These are phyloP conservation scores for Polydesmus complanatus DNA, from an alignment of 2,888 invertebrate species.

Conservation along the genomic window DNA sequence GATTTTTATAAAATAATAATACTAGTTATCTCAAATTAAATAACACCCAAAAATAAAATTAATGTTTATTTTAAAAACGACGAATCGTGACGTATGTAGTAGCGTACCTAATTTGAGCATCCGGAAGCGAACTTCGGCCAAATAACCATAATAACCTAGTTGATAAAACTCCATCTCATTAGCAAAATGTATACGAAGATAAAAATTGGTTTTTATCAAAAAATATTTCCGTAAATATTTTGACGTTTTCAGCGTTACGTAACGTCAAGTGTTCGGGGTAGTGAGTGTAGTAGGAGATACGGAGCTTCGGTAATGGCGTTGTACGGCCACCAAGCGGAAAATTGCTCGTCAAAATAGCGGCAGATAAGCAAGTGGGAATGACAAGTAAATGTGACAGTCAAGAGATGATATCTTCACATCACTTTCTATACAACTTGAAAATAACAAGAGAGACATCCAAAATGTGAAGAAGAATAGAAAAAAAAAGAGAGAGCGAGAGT, in stretches of 20 bases:
- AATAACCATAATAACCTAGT: slow-evolving; percentile 22
- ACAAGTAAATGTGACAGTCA: not conserved
- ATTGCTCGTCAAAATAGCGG: not conserved
- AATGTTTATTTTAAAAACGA: too few species aligned
- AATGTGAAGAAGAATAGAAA: too few species aligned
- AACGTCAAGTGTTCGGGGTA: not conserved
- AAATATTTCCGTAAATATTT: not conserved
- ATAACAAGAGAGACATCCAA: too few species aligned
- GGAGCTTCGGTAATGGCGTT: not conserved
- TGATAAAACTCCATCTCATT: slow-evolving; percentile 21
- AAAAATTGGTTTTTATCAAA: not conserved
- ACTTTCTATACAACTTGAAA: too few species aligned
- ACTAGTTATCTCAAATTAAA: too few species aligned
- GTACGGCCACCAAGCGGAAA: not conserved
- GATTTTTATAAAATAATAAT: too few species aligned
- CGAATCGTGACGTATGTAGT: too few species aligned
- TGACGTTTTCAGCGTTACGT: not conserved
- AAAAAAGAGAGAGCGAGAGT: too few species aligned
- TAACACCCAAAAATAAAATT: too few species aligned
- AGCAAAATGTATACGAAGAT: not conserved
- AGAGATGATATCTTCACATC: not conserved
- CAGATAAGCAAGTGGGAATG: not conserved
- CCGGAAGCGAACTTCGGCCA: slow-evolving; percentile 22
- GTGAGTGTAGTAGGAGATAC: not conserved
- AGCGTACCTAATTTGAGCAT: slow-evolving; percentile 23